Base-by-base conservation (phyloP, 2,888 invertebrate species). In the Cepaea hortensis region DNA sequence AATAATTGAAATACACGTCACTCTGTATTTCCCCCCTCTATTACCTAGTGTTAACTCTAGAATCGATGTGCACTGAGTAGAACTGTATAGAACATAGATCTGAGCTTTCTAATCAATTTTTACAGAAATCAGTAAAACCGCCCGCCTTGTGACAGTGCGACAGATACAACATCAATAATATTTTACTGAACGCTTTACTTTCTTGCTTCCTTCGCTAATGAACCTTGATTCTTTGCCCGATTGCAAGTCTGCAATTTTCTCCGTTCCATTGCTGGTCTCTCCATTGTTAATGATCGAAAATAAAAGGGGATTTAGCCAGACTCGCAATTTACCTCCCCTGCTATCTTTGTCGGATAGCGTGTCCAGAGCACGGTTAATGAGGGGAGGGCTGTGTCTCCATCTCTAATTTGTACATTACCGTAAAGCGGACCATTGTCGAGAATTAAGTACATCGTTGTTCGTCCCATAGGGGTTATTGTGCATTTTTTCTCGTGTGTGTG, bases 311-410 rank as follows among this genome's bases (percentile, higher is more conserved):
- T 68, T 82, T 72, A 62, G 35, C 50, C 70, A 72, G 82, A 48
- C 50, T 82, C 70, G 82, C 82, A 82, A 82, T 82, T 82, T 82
- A 72, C 70, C 70, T 82, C 82, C 70, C 82, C 55, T 72, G 82
- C 82, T 82, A 82, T 82, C 82, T 82, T 82, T 82, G 82, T 82
- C 82, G 82, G 82, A 70, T 70, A 72, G 65, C 82, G 82, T 72
- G 82, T 82, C 72, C 72, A 46, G 82, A 68, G 13, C 11, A 20
- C 23, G 70, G 68, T 55, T 82, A 72, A 72, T 70, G 72, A 72
- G 72, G 82, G 82, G 72, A 55, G 50, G 72, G 72, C 20, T 72
- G 70, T 23, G 72, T 82, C 72, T 48, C 48, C n/a, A 20, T 80
- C 80, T 80, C 68, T 80, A 62, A 80, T 80, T 80, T 80, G 80